A percentile compares a stretch with the other conserved stretches of the same genome.
Evolutionary conservation across 2,113 vertebrate species (phyloP).

Genomic region (Todiramphus saurophagus): DNA sequence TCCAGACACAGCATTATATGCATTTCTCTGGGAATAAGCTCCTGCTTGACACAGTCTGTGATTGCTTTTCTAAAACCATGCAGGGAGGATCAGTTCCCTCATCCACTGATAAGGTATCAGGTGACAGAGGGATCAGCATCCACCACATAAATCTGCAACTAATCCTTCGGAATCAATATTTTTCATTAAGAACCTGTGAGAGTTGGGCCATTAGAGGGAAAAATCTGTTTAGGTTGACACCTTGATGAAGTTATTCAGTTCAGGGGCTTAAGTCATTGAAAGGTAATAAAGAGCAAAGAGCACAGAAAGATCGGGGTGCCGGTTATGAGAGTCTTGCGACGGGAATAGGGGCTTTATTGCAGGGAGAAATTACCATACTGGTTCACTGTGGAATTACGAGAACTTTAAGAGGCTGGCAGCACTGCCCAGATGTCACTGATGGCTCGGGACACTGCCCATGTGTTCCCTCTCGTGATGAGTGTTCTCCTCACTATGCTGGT

Average conservation of each 20-base stretch:
- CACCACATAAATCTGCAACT: conserved; percentile 85
- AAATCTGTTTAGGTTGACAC: conserved; percentile 87
- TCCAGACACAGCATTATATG: conserved; percentile 61
- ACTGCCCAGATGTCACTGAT: neutral
- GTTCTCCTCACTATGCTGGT: neutral
- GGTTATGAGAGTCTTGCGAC: conserved; percentile 55
- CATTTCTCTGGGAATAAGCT: conserved; percentile 74
- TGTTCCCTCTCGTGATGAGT: accelerated
- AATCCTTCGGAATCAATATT: conserved; percentile 86
- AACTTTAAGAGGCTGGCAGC: conserved; percentile 32
- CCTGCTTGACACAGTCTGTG: conserved; percentile 65
- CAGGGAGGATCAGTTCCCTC: conserved; percentile 71
- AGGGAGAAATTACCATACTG: conserved; percentile 63
- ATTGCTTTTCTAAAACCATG: conserved; percentile 75
- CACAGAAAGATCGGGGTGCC: conserved; percentile 55
- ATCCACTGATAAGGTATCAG: conserved; percentile 78
- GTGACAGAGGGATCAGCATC: conserved; percentile 82
- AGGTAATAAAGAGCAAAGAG: conserved; percentile 83
- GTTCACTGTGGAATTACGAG: conserved; percentile 58
- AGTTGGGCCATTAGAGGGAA: conserved; percentile 81
- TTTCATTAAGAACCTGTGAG: conserved; percentile 87
- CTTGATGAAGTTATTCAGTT: conserved; percentile 87
- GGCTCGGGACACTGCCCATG: neutral
- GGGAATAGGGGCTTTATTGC: conserved; percentile 59
- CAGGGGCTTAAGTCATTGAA: conserved; percentile 81